Conservation (phyloP, 2,113 vertebrate species). For the Festucalex cinctus region DNA sequence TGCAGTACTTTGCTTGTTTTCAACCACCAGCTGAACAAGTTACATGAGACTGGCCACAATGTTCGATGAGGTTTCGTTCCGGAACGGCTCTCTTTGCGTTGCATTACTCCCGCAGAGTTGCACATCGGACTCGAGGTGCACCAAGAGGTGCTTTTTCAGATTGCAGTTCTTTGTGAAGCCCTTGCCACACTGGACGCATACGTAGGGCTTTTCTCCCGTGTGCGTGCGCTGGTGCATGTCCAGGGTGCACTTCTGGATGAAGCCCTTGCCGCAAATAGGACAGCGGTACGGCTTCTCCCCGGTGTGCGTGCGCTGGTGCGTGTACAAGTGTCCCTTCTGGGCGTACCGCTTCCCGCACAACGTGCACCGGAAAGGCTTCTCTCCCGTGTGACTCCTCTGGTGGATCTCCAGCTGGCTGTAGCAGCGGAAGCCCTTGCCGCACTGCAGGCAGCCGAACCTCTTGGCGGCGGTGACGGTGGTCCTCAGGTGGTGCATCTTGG, state of each 20-base stretch:
- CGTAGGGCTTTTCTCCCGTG: conserved; percentile 75
- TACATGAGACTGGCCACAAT: background rate
- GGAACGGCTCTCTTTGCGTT: conserved; percentile 17
- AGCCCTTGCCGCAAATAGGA: conserved; percentile 71
- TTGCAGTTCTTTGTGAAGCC: conserved; percentile 76
- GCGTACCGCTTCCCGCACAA: conserved; percentile 73
- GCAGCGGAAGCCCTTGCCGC: conserved; percentile 72
- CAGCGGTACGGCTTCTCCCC: conserved; percentile 75
- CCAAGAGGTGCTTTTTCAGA: conserved; percentile 71
- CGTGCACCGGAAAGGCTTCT: conserved; percentile 71
- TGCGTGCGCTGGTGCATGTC: conserved; percentile 77
- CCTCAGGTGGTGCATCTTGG: conserved; percentile 52
- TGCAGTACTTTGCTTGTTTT: background rate
- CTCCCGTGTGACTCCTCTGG: conserved; percentile 75
- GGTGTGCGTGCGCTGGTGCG: conserved; percentile 75
- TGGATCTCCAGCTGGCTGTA: conserved; percentile 76
- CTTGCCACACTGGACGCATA: conserved; percentile 71
- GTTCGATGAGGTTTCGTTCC: conserved; percentile 39
- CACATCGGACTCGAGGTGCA: conserved; percentile 55
- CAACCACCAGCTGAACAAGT: background rate
- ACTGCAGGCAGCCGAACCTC: conserved; percentile 68
- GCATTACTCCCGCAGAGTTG: conserved; percentile 35
- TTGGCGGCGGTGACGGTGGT: conserved; percentile 48
- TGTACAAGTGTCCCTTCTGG: conserved; percentile 75
- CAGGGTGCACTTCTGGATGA: conserved; percentile 77